phyloP scores from a whole-genome alignment of 1,140 invertebrate species.

The Drosophila biarmipes region DNA sequence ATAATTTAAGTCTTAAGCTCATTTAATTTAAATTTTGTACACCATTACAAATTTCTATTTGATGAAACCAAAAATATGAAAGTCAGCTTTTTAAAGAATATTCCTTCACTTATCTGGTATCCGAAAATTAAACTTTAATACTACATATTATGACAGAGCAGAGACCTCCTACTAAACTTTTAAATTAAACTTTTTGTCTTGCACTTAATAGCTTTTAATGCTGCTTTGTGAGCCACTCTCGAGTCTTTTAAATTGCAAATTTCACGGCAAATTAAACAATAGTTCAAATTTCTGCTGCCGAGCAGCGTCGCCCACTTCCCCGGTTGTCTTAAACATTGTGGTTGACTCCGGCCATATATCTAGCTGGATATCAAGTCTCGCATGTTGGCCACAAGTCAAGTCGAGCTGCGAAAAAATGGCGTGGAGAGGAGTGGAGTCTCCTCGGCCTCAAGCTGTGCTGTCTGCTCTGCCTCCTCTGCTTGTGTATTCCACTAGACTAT shows the following conservation, averaged over 20 bases:
- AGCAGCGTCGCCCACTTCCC: background rate
- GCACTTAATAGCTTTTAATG: conserved; percentile 6
- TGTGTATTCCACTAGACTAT: conserved; percentile 62
- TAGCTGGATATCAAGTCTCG: conserved; percentile 17
- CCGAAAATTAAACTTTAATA: background rate
- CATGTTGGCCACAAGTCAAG: conserved; percentile 37
- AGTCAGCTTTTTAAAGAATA: too few species aligned
- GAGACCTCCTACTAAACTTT: background rate
- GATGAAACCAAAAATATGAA: background rate
- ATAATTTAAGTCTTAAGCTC: too few species aligned
- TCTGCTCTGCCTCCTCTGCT: conserved; percentile 3
- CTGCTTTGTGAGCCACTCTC: conserved; percentile 8
- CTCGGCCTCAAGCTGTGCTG: conserved; percentile 35
- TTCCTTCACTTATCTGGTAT: too few species aligned
- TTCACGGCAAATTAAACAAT: conserved; percentile 55
- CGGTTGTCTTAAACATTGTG: conserved; percentile 26
- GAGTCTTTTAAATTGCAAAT: conserved; percentile 34
- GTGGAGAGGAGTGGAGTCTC: background rate
- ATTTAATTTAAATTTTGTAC: background rate
- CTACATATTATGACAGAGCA: background rate
- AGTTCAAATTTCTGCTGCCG: conserved; percentile 33
- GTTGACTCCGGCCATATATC: conserved; percentile 38
- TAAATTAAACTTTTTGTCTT: background rate
- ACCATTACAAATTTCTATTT: too few species aligned
- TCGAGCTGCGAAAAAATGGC: conserved; percentile 1